Evolutionary conservation across 1,140 invertebrate genomes (phyloP).

Genomic region (Lucilia sericata): DNA sequence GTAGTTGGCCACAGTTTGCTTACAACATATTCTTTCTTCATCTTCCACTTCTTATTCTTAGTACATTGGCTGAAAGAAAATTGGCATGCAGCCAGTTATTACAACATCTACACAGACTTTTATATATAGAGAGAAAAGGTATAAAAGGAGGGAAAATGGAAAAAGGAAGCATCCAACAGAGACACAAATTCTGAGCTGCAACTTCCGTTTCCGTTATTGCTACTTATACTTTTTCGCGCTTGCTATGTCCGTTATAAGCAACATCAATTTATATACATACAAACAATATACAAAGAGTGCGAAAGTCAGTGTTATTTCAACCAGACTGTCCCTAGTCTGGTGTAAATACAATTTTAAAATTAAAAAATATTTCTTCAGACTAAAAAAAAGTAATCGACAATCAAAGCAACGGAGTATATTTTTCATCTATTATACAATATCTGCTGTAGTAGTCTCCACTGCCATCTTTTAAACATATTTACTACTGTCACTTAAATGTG

Average conservation of each 20-base stretch:
- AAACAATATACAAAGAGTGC: background rate
- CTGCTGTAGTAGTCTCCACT: background rate
- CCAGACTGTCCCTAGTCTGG: background rate
- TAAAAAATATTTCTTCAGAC: background rate
- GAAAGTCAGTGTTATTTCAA: background rate
- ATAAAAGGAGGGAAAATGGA: conserved; percentile 2
- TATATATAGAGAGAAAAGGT: background rate
- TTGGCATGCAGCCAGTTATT: conserved; percentile 27
- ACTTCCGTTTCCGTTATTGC: conserved; percentile 44
- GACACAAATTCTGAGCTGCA: conserved; percentile 40
- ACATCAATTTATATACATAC: background rate
- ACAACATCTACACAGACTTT: background rate
- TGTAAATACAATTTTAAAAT: background rate
- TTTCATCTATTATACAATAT: background rate
- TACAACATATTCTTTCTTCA: conserved; percentile 54
- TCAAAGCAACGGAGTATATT: no score
- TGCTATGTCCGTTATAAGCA: conserved; percentile 23
- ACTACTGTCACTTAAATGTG: background rate
- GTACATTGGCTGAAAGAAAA: conserved; percentile 25
- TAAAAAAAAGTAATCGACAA: background rate
- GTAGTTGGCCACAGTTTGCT: conserved; percentile 55
- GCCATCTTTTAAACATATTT: background rate
- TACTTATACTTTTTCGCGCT: conserved; percentile 44
- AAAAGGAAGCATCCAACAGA: conserved; percentile 48
- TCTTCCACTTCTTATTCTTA: conserved; percentile 48